Conservation (phyloP, 1,140 invertebrate genomes). For the Lordiphosa collinella region DNA sequence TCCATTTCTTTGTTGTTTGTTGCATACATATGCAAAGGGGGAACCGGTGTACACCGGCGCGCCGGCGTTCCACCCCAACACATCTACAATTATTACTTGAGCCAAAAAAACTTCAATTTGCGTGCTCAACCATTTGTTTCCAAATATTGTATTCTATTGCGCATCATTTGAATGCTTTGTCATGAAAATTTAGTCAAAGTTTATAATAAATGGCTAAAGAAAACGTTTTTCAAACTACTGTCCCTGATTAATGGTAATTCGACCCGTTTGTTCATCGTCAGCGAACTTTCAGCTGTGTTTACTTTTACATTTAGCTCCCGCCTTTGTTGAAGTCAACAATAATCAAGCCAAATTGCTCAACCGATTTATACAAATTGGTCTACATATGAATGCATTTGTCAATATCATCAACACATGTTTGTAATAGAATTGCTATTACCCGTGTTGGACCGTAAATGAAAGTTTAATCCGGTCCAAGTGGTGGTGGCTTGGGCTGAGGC, state of each 20-base stretch:
- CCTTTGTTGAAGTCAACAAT: too few relatives aligned
- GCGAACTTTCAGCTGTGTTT: too few relatives aligned
- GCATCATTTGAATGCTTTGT: slow-evolving; percentile 23
- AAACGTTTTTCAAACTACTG: neutral
- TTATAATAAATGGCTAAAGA: neutral
- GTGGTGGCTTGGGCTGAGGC: too few relatives aligned
- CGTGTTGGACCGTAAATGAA: too few relatives aligned
- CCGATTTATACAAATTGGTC: too few relatives aligned
- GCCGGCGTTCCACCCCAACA: slow-evolving; percentile 20
- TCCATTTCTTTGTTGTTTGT: slow-evolving; percentile 48
- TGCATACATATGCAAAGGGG: slow-evolving; percentile 10
- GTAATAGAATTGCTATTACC: too few relatives aligned
- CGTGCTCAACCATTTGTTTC: neutral
- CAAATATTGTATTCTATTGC: slow-evolving; percentile 1
- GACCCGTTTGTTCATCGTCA: too few relatives aligned
- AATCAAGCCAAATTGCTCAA: too few relatives aligned
- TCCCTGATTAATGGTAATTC: neutral
- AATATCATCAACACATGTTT: too few relatives aligned
- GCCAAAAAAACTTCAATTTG: slow-evolving; percentile 2
- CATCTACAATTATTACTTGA: neutral
- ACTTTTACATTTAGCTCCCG: too few relatives aligned
- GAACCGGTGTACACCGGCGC: slow-evolving; percentile 47
- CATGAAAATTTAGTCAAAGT: slow-evolving; percentile 5
- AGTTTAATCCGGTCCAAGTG: too few relatives aligned
- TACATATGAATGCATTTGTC: too few relatives aligned